phyloP scores from a whole-genome alignment of 2,113 vertebrate genomes.

The Paradisaea rubra region DNA sequence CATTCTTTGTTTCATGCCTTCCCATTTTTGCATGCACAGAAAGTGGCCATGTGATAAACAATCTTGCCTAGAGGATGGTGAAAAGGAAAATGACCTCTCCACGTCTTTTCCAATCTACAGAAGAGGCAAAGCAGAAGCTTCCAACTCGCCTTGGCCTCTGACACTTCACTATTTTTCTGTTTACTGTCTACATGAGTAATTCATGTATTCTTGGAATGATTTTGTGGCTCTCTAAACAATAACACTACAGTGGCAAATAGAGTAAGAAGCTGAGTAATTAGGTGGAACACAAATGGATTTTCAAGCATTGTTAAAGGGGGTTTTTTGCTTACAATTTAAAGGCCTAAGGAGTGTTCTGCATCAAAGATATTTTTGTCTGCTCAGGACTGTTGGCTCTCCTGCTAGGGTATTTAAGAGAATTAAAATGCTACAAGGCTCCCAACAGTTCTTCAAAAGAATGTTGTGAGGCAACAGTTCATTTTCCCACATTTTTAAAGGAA shows the following conservation, averaged over 20 bases:
- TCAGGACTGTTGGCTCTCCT: background rate
- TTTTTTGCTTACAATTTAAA: constrained; percentile 2
- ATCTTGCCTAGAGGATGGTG: background rate
- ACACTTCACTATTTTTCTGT: background rate
- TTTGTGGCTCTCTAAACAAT: background rate
- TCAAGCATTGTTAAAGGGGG: background rate
- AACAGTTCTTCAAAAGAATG: background rate
- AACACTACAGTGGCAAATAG: background rate
- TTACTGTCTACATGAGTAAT: background rate
- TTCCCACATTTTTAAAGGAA: background rate
- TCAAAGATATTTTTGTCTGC: background rate
- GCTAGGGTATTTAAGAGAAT: background rate
- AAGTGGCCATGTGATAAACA: background rate
- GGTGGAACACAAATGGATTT: constrained; percentile 26
- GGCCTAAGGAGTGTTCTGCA: background rate
- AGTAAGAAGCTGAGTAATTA: constrained; percentile 24
- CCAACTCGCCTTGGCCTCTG: background rate
- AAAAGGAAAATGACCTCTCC: background rate
- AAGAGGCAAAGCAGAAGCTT: background rate
- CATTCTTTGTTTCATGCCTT: background rate
- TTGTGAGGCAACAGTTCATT: background rate
- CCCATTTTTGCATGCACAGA: background rate
- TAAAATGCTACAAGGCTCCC: background rate
- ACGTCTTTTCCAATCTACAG: background rate
- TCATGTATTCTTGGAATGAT: background rate